Percentiles rank a stretch among this genome's conserved stretches.
phyloP scores from a whole-genome alignment of 2,888 invertebrate species.

The Sinhomidia bicolor region DNA sequence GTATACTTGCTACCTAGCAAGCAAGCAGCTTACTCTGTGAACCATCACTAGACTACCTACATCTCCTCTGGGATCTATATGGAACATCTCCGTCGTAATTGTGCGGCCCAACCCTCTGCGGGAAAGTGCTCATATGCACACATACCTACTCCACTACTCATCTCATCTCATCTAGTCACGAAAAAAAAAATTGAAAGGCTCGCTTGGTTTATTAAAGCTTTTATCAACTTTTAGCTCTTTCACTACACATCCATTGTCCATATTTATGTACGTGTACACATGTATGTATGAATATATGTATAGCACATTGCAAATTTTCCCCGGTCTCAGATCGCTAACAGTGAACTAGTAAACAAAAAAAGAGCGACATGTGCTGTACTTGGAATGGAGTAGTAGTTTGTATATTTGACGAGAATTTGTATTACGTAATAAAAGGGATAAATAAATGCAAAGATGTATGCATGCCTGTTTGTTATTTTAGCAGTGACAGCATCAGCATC shows the following conservation, averaged over 20 bases:
- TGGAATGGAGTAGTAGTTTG: slow-evolving; percentile 35
- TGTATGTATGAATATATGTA: not conserved
- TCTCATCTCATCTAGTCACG: not conserved
- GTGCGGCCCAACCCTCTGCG: slow-evolving; percentile 55
- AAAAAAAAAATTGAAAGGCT: slow-evolving; percentile 60
- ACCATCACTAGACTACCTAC: slow-evolving; percentile 53
- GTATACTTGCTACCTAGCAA: not conserved
- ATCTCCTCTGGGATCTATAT: slow-evolving; percentile 68
- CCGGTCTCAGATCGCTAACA: not conserved
- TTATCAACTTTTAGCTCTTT: slow-evolving; percentile 52
- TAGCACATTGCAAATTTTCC: not conserved
- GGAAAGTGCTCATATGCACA: slow-evolving; percentile 39
- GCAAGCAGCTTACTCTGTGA: slow-evolving; percentile 3
- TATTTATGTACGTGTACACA: too few relatives aligned
- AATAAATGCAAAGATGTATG: slow-evolving; percentile 3
- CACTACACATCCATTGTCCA: slow-evolving; percentile 11
- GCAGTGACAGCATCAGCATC: not conserved
- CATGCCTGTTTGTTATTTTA: slow-evolving; percentile 1
- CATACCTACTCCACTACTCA: not conserved
- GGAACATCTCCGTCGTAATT: slow-evolving; percentile 66
- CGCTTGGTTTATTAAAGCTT: slow-evolving; percentile 57
- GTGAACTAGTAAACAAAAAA: slow-evolving; percentile 48
- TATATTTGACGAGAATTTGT: slow-evolving; percentile 11
- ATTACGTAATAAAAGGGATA: slow-evolving; percentile 25
- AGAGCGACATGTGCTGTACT: slow-evolving; percentile 31